A percentile compares a stretch with the other conserved stretches of the same genome.
These are phyloP conservation scores for Vultur gryphus DNA, from an alignment of 2,797 vertebrate genomes.

Conservation along the genomic window DNA sequence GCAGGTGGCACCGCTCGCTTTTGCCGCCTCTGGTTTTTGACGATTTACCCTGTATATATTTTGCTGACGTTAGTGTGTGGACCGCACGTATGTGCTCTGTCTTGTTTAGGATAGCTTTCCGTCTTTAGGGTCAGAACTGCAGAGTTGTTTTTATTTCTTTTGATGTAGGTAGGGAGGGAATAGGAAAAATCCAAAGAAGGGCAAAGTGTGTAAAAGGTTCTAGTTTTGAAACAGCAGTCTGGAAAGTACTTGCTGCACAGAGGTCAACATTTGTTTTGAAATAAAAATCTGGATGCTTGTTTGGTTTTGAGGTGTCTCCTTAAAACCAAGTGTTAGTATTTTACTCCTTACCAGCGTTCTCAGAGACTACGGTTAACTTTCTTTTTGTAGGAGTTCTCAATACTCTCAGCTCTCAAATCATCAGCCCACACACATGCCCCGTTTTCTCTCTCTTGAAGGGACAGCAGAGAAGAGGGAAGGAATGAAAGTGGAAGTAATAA, in stretches of 20 bases:
- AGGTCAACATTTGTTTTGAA: neutral
- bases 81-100: neutral
- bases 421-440: neutral
- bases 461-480: neutral
- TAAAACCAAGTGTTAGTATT: neutral
- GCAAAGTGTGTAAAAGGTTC: neutral
- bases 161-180: neutral
- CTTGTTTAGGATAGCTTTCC: neutral
- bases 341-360: neutral
- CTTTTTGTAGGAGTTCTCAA: neutral
- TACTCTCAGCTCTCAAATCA: neutral
- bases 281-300: neutral
- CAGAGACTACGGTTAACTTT: neutral
- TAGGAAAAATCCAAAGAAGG: neutral
- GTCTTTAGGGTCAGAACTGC: rapidly evolving
- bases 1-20: neutral
- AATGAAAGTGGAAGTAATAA: neutral
- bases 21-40: neutral
- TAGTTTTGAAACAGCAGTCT: neutral
- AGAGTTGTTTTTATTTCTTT: neutral
- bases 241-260: neutral
- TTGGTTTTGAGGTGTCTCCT: neutral
- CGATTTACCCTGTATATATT: too few relatives aligned
- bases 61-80: neutral
- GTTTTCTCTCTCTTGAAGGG: neutral